These are phyloP conservation scores for Paelopatides confundens DNA, from an alignment of 53 echinoderm and acorn worm species.

Conservation along the genomic window DNA sequence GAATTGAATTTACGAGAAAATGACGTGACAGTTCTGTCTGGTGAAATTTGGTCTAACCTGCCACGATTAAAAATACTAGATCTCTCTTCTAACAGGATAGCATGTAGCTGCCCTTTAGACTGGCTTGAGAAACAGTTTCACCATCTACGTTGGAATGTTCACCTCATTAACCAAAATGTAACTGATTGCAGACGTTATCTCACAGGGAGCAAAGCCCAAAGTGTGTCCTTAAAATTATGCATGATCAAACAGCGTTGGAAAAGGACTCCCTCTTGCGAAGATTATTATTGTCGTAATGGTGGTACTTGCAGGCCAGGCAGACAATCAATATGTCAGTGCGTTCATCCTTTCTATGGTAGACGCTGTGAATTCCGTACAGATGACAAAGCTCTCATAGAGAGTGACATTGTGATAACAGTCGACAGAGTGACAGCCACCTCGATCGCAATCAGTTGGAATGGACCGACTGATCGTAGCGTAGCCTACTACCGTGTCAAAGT, in stretches of 20 bases:
- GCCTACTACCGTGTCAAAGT: not conserved
- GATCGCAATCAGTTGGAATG: conserved; percentile 1
- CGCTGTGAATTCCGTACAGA: conserved; percentile 23
- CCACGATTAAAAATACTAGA: conserved; percentile 48
- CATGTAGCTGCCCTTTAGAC: conserved; percentile 65
- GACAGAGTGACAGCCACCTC: not conserved
- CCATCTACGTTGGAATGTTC: not conserved
- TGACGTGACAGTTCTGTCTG: conserved; percentile 20
- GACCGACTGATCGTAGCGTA: not conserved
- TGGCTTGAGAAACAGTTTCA: conserved; percentile 17
- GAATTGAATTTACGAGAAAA: conserved; percentile 59
- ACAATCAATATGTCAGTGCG: conserved; percentile 30
- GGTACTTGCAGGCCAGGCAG: conserved; percentile 9
- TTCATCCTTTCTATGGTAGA: conserved; percentile 14
- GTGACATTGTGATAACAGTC: not conserved
- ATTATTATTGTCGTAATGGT: conserved; percentile 48
- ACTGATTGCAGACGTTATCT: not conserved
- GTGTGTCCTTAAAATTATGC: not conserved
- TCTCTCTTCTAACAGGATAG: conserved; percentile 58
- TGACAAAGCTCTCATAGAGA: not conserved
- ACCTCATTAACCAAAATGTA: not conserved
- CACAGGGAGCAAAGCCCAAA: not conserved
- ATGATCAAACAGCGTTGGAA: conserved; percentile 14
- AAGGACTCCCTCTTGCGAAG: conserved; percentile 46
- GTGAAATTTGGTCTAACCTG: conserved; percentile 10